Base-by-base conservation (phyloP, 2,113 vertebrate species). In the Xenopus tropicalis region DNA sequence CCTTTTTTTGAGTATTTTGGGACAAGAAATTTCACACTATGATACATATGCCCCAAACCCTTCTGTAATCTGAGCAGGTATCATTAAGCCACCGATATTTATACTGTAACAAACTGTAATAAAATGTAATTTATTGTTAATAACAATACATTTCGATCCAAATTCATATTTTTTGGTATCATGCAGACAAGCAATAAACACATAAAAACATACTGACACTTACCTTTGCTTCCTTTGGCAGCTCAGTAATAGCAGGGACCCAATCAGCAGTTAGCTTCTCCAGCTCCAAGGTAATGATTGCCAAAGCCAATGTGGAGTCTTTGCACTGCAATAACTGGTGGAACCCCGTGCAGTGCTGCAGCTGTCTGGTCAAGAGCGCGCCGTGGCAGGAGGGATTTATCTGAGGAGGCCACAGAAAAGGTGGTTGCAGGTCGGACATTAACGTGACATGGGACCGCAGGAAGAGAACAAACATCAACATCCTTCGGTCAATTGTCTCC, bases 261-360 rank as follows among this genome's bases (percentile, higher is more conserved):
- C 95, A 94, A 25, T 90, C 94, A 22, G 94, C 86, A 25, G 83
- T 88, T 78, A 93, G 85, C 84, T 83, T 93, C 86, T 97, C 95
- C 91, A 98, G 52, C 91, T 95, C 96, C 83, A 98, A 96, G 83
- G 94, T 95, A 91, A 95, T 99, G 94, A 98, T 98, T 88, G 93
- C 97, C 89, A 99, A 97, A 83, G 85, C 95, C 86, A 98, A 71
- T 61, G 94, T 98, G 91, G 96, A 99, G 84, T 95, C 97, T 81
- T 89, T 98, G 83, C 96, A 94, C 93, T 98, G 96, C 93, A 94
- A 86, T 22, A 98, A 93, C 78, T 99, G 97, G 97, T 98, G 96
- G 97, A 93, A 96, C 17, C 94, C 96, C 91, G 94, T 98, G 78
- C 95, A 98, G 89, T 99, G 96, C 90, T 96, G 96, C 75, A 94